These are phyloP conservation scores for Strix occidentalis DNA, from an alignment of 2,797 vertebrate genomes.

Conservation along the genomic window DNA sequence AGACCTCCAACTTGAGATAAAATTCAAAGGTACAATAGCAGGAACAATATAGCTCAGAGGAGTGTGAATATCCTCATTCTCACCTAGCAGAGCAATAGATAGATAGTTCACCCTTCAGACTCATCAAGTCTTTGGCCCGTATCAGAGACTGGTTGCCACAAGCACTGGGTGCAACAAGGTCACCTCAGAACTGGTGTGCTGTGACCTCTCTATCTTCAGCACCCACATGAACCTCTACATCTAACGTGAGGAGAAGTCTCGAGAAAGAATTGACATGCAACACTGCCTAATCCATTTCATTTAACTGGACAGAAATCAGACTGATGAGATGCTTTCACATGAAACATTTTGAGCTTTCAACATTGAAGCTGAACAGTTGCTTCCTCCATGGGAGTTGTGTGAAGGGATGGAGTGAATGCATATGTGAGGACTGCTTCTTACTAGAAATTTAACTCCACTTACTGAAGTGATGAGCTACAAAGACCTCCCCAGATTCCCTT, in stretches of 20 bases:
- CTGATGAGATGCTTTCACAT: background rate
- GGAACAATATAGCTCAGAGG: background rate
- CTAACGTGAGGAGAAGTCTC: background rate
- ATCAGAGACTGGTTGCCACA: background rate
- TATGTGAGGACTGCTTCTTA: background rate
- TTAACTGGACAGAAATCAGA: background rate
- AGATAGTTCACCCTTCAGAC: background rate
- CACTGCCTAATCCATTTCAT: background rate
- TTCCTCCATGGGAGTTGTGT: background rate
- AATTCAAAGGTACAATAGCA: background rate
- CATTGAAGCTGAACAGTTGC: background rate
- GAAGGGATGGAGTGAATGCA: background rate
- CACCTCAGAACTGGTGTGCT: background rate
- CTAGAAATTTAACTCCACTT: background rate
- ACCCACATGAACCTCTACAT: background rate
- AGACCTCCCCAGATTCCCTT: background rate
- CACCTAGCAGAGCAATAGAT: background rate
- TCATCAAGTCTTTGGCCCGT: background rate
- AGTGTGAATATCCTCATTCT: background rate
- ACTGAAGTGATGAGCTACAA: background rate
- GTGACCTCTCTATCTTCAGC: background rate
- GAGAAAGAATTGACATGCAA: background rate
- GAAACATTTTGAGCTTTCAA: background rate
- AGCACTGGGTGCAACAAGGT: background rate
- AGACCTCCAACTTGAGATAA: background rate